Evolutionary conservation across 2,113 vertebrate species (phyloP).

Genomic region (Reinhardtius hippoglossoides): DNA sequence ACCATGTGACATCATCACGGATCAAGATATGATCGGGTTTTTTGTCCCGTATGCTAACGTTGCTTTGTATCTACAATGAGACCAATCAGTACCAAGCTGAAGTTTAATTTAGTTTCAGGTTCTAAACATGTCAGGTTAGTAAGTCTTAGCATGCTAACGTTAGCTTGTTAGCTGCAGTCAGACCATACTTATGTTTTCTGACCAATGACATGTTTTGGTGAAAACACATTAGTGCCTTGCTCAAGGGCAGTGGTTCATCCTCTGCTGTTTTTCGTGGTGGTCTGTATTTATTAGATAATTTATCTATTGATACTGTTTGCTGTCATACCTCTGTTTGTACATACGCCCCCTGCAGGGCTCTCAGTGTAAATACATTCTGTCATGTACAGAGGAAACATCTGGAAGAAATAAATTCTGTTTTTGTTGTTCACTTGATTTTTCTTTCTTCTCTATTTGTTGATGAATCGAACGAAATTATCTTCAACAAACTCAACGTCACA

Average conservation of each 20-base stretch:
- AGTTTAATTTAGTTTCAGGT: neutral
- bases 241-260: neutral
- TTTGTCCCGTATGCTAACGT: no score
- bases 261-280: neutral
- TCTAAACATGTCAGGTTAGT: no score
- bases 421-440: neutral
- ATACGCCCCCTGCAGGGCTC: conserved; percentile 48
- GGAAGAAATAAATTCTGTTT: conserved; percentile 31
- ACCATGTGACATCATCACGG: neutral
- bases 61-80: no score
- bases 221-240: conserved; percentile 23
- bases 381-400: conserved; percentile 50
- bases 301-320: conserved; percentile 47
- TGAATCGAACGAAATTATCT: no score
- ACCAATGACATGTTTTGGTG: neutral
- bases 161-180: neutral
- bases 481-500: no score
- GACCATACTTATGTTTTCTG: neutral
- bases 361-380: conserved; percentile 61
- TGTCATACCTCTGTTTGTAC: conserved; percentile 54
- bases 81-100: no score
- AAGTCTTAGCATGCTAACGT: neutral
- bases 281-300: conserved; percentile 71
- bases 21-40: no score
- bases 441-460: neutral